These are phyloP conservation scores for Chiridota heheva DNA, from an alignment of 35 echinoderm and acorn worm species.

Conservation along the genomic window DNA sequence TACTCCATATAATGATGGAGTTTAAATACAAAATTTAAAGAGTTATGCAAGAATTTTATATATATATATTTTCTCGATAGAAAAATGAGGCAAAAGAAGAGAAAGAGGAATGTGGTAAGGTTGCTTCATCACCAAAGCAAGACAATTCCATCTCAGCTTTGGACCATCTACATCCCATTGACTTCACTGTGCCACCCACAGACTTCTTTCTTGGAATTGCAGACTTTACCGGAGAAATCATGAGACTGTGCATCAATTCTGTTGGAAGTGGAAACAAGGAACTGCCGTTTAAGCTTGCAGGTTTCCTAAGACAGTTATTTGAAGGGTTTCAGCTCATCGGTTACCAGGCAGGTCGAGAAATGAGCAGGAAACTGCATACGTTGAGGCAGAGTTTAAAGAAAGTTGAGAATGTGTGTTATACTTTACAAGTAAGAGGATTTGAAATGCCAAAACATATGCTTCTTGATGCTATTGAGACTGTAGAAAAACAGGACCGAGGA, in stretches of 20 bases:
- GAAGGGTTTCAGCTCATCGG: constrained; percentile 80
- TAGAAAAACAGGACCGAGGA: constrained; percentile 11
- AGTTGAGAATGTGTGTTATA: constrained; percentile 94
- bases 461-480: constrained; percentile 50
- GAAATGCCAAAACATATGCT: constrained; percentile 98
- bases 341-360: constrained; percentile 65
- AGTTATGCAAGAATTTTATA: too few relatives aligned
- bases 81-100: too few relatives aligned
- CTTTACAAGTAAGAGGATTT: constrained; percentile 78
- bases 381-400: constrained; percentile 90
- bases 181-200: constrained; percentile 75
- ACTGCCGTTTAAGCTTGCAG: constrained; percentile 63
- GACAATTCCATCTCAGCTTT: too few relatives aligned
- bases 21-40: too few relatives aligned
- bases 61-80: too few relatives aligned
- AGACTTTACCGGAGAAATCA: constrained; percentile 92
- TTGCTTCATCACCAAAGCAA: too few relatives aligned
- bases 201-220: constrained; percentile 92
- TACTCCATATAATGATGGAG: too few relatives aligned
- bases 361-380: constrained; percentile 69
- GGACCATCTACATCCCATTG: too few relatives aligned
- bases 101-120: too few relatives aligned
- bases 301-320: constrained; percentile 74
- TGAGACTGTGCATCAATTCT: constrained; percentile 86
- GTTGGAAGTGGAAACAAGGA: constrained; percentile 76